phyloP scores from a whole-genome alignment of 2,113 vertebrate species.

The Pyxicephalus adspersus region DNA sequence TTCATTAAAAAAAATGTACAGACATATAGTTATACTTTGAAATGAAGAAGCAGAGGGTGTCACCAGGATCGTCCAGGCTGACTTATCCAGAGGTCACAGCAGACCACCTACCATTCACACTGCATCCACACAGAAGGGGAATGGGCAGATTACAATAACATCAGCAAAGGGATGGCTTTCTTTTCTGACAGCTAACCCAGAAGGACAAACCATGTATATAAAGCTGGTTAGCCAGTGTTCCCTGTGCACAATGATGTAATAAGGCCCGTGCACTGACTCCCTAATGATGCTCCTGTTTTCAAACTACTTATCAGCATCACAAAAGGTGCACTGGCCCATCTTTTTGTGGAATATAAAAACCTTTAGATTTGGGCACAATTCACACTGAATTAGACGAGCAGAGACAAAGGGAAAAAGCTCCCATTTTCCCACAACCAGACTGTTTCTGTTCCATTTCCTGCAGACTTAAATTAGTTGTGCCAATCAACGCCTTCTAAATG shows the following conservation, averaged over 20 bases:
- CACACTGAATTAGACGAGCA: conserved; percentile 7
- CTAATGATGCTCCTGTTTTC: conserved; percentile 53
- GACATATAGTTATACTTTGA: too few species aligned
- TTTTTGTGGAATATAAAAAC: conserved; percentile 35
- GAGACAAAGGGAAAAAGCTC: conserved; percentile 30
- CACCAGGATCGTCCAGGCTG: not conserved
- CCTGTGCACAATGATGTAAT: conserved; percentile 30
- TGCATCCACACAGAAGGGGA: not conserved
- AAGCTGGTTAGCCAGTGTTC: conserved; percentile 31
- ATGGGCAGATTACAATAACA: conserved; percentile 27
- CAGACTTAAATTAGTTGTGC: conserved; percentile 7
- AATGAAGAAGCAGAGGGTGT: too few species aligned
- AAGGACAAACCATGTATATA: conserved; percentile 43
- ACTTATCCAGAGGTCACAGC: not conserved
- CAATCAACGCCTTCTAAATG: not conserved
- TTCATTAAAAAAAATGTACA: too few species aligned
- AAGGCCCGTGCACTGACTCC: conserved; percentile 51
- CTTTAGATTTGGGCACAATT: conserved; percentile 44
- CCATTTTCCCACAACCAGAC: conserved; percentile 40
- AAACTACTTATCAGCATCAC: conserved; percentile 55
- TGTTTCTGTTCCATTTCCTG: not conserved
- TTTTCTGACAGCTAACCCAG: conserved; percentile 48
- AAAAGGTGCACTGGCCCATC: conserved; percentile 54
- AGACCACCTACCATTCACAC: conserved; percentile 30
- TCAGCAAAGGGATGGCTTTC: conserved; percentile 7